Conservation (phyloP, 2,797 vertebrate genomes). For the Coilia nasus region DNA sequence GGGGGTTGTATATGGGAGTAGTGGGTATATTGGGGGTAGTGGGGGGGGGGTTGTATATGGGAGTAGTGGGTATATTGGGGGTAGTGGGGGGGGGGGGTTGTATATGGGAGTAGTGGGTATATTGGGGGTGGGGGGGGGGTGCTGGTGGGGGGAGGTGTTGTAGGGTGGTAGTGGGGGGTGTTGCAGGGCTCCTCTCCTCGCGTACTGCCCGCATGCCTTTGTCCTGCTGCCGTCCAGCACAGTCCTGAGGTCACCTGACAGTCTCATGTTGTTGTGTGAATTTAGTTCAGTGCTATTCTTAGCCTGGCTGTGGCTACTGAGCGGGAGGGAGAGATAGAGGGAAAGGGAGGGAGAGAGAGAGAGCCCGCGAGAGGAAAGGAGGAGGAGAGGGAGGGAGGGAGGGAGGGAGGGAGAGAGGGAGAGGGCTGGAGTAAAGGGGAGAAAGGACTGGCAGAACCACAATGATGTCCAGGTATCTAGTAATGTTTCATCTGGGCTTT, state of each 20-base stretch:
- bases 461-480: constrained; percentile 83
- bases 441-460: constrained; percentile 65
- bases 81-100: too few species aligned
- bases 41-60: too few species aligned
- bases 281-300: constrained; percentile 93
- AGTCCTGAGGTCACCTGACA: constrained; percentile 87
- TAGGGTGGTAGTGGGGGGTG: too few species aligned
- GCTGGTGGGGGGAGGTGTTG: too few species aligned
- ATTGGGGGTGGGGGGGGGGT: background rate
- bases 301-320: constrained; percentile 77
- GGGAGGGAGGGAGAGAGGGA: constrained; percentile 20
- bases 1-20: background rate
- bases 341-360: background rate
- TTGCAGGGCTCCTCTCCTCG: constrained; percentile 37
- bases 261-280: constrained; percentile 94
- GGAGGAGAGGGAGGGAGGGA: constrained; percentile 56
- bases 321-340: constrained; percentile 48
- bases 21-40: background rate
- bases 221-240: constrained; percentile 60
- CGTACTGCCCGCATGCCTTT: constrained; percentile 51
- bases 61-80: too few species aligned
- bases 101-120: too few species aligned
- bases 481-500: constrained; percentile 57
- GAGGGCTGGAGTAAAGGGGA: constrained; percentile 63
- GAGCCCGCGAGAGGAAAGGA: constrained; percentile 33